Base-by-base conservation (phyloP, 2,888 invertebrate genomes). In the Hoplodrina ambigua region DNA sequence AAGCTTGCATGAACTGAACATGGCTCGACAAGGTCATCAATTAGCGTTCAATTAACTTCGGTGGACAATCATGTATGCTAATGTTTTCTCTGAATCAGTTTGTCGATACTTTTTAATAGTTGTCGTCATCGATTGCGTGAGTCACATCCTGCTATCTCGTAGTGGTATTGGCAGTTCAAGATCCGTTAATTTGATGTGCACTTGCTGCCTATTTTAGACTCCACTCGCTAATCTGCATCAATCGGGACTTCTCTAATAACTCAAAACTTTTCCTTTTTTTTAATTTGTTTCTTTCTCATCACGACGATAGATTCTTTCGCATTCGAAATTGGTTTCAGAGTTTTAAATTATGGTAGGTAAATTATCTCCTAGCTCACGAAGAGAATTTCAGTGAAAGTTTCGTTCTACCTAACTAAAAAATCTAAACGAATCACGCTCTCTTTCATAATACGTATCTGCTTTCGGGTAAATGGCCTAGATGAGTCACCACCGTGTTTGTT, bases 401-500 rank as follows among this genome's bases (percentile, higher is more conserved):
- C 8, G n/a, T 58, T 66, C 13, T 25, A 25, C 25, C 25, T 15
- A 20, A 44, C n/a, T 19, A 72, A 67, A 71, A 75, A 56, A 57
- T 25, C 41, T 53, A 41, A 71, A 63, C 20, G 19, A 67, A 59
- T 68, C 57, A 41, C 68, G 60, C 50, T 84, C 65, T 84, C 78
- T 72, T 77, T 77, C 63, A 65, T 69, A 73, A 72, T 68, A 41
- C 49, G 19, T 56, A 61, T 70, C 55, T 69, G 77, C 55, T 59
- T 37, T 77, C 62, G 19, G 59, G 55, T 75, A 75, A 70, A 72
- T 80, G 75, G 53, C 75, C 78, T 72, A 81, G 67, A 80, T 85
- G 85, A 85, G 73, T 84, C 86, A 85, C 56, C 25, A 30, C 19
- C 46, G 58, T 74, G 69, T 80, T 68, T 83, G 73, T 83, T 83